Base-by-base conservation (phyloP, 2,113 vertebrate genomes). In the Nothocercus julius region DNA sequence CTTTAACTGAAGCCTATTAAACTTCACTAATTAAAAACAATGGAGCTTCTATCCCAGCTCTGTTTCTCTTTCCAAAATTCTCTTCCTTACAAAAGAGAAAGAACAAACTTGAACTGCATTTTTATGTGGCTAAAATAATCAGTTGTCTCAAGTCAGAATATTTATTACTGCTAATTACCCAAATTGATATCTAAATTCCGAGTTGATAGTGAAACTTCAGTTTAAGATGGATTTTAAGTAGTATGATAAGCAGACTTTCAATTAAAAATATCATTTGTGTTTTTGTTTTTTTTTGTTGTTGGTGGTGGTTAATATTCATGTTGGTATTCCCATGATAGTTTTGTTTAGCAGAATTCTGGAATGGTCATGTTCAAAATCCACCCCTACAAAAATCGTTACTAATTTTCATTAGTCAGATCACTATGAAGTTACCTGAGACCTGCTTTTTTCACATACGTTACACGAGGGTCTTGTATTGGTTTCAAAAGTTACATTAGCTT, bases 1-100 rank as follows among this genome's bases (percentile, higher is more conserved):
- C 14, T 89, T 27, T 66, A 62, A 77, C 20, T 53, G 28, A 79
- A 66, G 32, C 54, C 63, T 36, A 74, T 16, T 73, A 24, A 82
- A 89, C 84, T 85, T 19, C 11, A 59, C 59, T 63, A 62, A 82
- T 67, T 93, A 89, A 85, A 77, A 87, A 5, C 73, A 63, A 28
- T 51, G 34, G 18, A 89, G 8, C 19, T 67, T 18, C n/a, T 73
- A 28, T 47, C 45, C 30, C 11, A 63, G 22, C 11, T 88, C 40
- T 14, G 11, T 14, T 80, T 91, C 13, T 14, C 28, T 89, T 18
- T 82, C 93, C 30, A 74, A 63, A 70, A 45, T n/a, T 80, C 2
- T 40, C 15, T 44, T 11, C 10, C 25, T 76, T 79, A 58, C 72
- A 84, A 84, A 13, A 82, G n/a, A 69, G 7, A 30, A 68, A 58